A percentile compares a stretch with the other conserved stretches of the same genome.
These are phyloP conservation scores for Brachionus asplanchnoidis DNA, from an alignment of 1,140 invertebrate species.

Conservation along the genomic window DNA sequence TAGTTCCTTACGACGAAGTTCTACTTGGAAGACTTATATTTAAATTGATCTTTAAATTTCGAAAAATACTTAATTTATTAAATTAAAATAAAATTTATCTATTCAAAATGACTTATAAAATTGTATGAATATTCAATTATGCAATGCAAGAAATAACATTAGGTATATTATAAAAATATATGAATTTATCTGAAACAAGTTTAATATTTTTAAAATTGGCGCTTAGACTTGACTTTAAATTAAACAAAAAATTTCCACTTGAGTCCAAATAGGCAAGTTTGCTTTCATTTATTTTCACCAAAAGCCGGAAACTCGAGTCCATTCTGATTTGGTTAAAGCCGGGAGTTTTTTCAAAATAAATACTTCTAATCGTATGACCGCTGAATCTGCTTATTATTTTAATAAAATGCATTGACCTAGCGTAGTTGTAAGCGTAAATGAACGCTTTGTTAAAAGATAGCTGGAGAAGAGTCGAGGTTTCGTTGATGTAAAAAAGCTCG, in stretches of 20 bases:
- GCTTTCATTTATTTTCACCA: background rate
- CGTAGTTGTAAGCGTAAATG: background rate
- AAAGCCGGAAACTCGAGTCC: background rate
- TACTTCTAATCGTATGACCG: background rate
- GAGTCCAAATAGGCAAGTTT: background rate
- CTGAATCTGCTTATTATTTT: slow-evolving; percentile 17
- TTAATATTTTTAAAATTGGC: background rate
- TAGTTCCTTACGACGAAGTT: no score
- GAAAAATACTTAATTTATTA: no score
- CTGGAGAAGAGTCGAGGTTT: background rate
- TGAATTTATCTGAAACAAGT: background rate
- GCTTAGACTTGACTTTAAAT: background rate
- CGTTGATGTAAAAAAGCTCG: background rate
- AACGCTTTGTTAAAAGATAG: background rate
- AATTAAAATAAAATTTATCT: background rate
- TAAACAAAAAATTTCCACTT: background rate
- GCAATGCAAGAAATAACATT: background rate
- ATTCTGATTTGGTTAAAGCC: background rate
- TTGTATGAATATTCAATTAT: background rate
- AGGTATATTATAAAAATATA: slow-evolving; percentile 4
- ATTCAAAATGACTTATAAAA: background rate
- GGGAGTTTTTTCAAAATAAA: background rate
- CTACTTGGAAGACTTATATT: no score
- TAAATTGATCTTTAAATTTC: no score
- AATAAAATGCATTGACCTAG: background rate